Evolutionary conservation across 2,888 invertebrate genomes (phyloP).

Genomic region (Aleiodes testaceus): DNA sequence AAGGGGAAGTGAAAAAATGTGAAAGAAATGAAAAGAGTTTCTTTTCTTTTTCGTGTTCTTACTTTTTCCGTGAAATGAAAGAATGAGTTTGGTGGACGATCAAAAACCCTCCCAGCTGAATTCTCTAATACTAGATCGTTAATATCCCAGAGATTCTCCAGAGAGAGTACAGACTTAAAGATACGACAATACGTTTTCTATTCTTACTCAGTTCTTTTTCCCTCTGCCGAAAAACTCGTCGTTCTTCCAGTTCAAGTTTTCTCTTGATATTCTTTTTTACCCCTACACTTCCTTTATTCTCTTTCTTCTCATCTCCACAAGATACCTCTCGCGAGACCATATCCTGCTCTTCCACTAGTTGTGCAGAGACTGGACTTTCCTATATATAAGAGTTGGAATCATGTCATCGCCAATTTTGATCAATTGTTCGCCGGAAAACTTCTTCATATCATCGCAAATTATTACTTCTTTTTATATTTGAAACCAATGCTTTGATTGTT

Average conservation of each 20-base stretch:
- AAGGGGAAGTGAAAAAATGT: slow-evolving; percentile 2
- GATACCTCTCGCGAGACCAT: slow-evolving; percentile 22
- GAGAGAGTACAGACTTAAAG: slow-evolving; percentile 27
- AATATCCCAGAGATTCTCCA: slow-evolving; percentile 26
- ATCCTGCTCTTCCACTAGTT: slow-evolving; percentile 15
- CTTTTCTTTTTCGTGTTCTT: slow-evolving; percentile 17
- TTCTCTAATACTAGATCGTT: slow-evolving; percentile 33
- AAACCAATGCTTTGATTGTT: neutral
- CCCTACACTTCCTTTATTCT: slow-evolving; percentile 14
- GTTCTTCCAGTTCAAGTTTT: slow-evolving; percentile 5
- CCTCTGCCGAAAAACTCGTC: neutral
- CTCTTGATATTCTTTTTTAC: neutral
- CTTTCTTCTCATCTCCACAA: neutral
- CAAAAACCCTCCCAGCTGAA: slow-evolving; percentile 10
- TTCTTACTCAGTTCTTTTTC: slow-evolving; percentile 15
- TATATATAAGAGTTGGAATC: slow-evolving; percentile 15
- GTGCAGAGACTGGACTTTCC: slow-evolving; percentile 18
- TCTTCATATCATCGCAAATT: neutral
- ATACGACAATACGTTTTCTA: slow-evolving; percentile 35
- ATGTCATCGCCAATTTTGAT: slow-evolving; percentile 20
- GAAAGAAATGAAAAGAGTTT: slow-evolving; percentile 8
- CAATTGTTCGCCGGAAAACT: slow-evolving; percentile 7
- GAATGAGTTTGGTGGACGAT: slow-evolving; percentile 24
- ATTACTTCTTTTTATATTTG: neutral
- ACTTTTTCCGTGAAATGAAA: neutral